Percentiles rank a stretch among this genome's conserved stretches.
These are phyloP conservation scores for Girardinus metallicus DNA, from an alignment of 2,797 vertebrate genomes.

Conservation along the genomic window DNA sequence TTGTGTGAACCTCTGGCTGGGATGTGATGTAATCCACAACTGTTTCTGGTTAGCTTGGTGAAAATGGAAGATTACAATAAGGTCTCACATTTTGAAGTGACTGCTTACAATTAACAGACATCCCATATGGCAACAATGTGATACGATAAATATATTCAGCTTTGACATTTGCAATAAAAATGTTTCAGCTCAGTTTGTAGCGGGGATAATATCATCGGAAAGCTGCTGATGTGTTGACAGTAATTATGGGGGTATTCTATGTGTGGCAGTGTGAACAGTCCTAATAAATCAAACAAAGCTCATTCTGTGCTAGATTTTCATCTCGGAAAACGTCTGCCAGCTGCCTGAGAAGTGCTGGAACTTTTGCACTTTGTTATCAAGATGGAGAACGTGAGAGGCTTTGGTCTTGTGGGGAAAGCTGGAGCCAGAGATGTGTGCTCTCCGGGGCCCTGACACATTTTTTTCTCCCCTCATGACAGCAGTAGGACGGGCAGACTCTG, in stretches of 20 bases:
- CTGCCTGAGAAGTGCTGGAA: constrained; percentile 26
- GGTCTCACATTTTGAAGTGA: constrained; percentile 8
- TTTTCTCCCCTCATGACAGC: constrained; percentile 41
- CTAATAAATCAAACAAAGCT: constrained; percentile 29
- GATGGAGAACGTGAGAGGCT: constrained; percentile 51
- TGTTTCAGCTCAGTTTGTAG: constrained; percentile 40
- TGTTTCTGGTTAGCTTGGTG: neutral
- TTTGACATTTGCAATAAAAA: constrained; percentile 32
- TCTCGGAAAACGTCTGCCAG: constrained; percentile 12
- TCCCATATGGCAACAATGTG: constrained; percentile 14
- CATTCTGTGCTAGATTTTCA: constrained; percentile 20
- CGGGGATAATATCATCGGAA: constrained; percentile 55
- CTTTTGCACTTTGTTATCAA: constrained; percentile 34
- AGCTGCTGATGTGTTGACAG: constrained; percentile 53
- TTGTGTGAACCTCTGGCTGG: neutral
- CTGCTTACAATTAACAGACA: constrained; percentile 42
- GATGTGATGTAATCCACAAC: neutral
- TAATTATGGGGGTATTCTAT: constrained; percentile 50
- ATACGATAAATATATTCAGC: constrained; percentile 31
- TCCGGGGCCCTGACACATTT: constrained; percentile 63
- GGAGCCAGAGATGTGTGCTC: constrained; percentile 47
- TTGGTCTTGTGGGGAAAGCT: constrained; percentile 29
- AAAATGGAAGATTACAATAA: constrained; percentile 2
- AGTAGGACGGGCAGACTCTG: constrained; percentile 35
- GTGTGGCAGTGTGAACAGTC: constrained; percentile 24